Conservation (phyloP, 2,888 invertebrate species). For the Drosophila anomelani region DNA sequence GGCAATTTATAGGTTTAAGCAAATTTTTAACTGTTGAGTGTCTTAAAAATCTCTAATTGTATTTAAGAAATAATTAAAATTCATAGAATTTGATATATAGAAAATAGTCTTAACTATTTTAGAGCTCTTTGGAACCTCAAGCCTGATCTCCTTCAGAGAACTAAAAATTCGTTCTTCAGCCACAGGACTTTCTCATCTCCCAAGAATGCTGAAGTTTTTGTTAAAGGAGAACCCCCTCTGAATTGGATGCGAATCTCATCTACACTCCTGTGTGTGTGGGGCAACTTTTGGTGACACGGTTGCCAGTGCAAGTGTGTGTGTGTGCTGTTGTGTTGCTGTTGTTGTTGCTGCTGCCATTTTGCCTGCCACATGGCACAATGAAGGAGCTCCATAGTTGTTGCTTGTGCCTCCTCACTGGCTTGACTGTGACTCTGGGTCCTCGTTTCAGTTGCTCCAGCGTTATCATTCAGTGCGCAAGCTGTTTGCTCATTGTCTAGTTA, state of each 20-base stretch:
- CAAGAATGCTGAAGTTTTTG: slow-evolving; percentile 35
- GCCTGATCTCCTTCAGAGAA: background rate
- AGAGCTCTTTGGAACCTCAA: no score
- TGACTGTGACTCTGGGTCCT: slow-evolving; percentile 40
- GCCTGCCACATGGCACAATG: slow-evolving; percentile 73
- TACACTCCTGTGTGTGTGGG: slow-evolving; percentile 3
- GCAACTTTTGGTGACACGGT: slow-evolving; percentile 65
- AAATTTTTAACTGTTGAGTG: no score
- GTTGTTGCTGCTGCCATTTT: slow-evolving; percentile 55
- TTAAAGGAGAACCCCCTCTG: slow-evolving; percentile 24
- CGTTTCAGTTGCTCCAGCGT: slow-evolving; percentile 66
- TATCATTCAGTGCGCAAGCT: slow-evolving; percentile 80
- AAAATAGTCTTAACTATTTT: background rate
- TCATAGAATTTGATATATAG: background rate
- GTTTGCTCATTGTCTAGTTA: slow-evolving; percentile 80
- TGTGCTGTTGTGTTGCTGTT: slow-evolving; percentile 37
- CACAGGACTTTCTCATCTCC: slow-evolving; percentile 1
- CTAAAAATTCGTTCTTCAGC: slow-evolving; percentile 2
- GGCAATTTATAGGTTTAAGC: no score
- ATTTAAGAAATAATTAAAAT: background rate
- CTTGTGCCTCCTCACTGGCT: slow-evolving; percentile 14
- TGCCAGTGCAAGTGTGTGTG: slow-evolving; percentile 41
- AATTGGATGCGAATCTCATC: slow-evolving; percentile 32
- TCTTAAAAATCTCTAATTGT: no score
- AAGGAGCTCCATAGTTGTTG: slow-evolving; percentile 34